Base-by-base conservation (phyloP, 2,797 vertebrate species). In the Triplophysa bombifrons region DNA sequence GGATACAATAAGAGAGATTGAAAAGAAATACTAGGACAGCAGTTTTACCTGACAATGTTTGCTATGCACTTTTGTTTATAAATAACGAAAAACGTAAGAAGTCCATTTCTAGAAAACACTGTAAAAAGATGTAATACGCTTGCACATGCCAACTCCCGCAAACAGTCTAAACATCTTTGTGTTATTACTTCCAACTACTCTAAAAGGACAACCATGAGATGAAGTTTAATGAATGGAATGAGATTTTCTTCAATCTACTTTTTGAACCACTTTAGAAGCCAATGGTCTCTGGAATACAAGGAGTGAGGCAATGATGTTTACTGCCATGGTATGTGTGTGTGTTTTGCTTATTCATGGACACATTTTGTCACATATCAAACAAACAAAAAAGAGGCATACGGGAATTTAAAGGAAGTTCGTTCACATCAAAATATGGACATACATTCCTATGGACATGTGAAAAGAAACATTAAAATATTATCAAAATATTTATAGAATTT, bases 401-500 rank as follows among this genome's bases (percentile, higher is more conserved):
- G 80, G 11, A 27, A 83, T 56, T 2, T 75, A 67, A 46, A 83
- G 84, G 46, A 19, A 61, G 70, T 38, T 78, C 4, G 34, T 68
- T 55, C 65, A 84, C 74, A 70, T 30, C 34, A 69, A 77, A 25
- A 76, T 75, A 82, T 74, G 25, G 84, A 80, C 81, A 72, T 82
- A 87, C 81, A 84, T 71, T 81, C 74, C 74, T 83, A 75, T 88
- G 81, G 84, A 74, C 64, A 78, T 63, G 79, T 81, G 65, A 65
- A 85, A 69, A 78, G 46, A 75, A 84, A 82, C 83, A 85, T 80
- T 61, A 73, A 85, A 87, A 85, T 41, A 81, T 87, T 87, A 89
- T 88, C 81, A 91, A 92, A 93, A 90, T 85, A 91, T 87, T 86
- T 89, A 89, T 84, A 84, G 84, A 85, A 86, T 87, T 88, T 82